Evolutionary conservation across 2,113 vertebrate genomes (phyloP).

Genomic region (Propithecus coquereli): DNA sequence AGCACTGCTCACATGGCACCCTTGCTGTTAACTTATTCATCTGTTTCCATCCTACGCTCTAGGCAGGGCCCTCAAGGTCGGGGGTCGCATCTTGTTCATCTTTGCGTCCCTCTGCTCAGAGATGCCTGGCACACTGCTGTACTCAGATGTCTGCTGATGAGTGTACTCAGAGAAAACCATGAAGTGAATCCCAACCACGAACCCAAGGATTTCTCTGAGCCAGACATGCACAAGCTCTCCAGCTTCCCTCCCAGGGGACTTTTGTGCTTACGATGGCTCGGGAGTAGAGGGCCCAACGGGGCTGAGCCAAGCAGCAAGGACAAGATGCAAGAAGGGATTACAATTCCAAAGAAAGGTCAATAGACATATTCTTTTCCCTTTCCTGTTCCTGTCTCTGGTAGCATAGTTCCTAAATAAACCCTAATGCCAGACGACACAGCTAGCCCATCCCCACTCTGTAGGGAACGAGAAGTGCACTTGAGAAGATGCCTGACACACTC

Average conservation of each 20-base stretch:
- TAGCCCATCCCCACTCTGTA: too few species aligned
- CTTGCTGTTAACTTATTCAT: too few species aligned
- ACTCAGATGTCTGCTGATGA: background rate
- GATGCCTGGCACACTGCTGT: background rate
- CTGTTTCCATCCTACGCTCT: background rate
- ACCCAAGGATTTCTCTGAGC: background rate
- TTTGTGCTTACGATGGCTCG: rapidly evolving
- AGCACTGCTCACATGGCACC: background rate
- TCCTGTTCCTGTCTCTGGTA: background rate
- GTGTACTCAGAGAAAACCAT: background rate
- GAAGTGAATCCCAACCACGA: background rate
- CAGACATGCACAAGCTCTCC: background rate
- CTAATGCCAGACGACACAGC: background rate
- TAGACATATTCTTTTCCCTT: background rate
- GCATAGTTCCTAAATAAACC: background rate
- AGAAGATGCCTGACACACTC: background rate
- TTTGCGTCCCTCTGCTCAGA: background rate
- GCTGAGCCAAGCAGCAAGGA: background rate
- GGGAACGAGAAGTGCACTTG: background rate
- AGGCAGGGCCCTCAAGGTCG: background rate
- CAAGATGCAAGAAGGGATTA: background rate
- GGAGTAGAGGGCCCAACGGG: background rate
- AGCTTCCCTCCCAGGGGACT: background rate
- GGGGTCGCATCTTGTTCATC: background rate
- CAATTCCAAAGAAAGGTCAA: background rate